phyloP scores from a whole-genome alignment of 2,797 vertebrate species.

The Bufotes viridis region DNA sequence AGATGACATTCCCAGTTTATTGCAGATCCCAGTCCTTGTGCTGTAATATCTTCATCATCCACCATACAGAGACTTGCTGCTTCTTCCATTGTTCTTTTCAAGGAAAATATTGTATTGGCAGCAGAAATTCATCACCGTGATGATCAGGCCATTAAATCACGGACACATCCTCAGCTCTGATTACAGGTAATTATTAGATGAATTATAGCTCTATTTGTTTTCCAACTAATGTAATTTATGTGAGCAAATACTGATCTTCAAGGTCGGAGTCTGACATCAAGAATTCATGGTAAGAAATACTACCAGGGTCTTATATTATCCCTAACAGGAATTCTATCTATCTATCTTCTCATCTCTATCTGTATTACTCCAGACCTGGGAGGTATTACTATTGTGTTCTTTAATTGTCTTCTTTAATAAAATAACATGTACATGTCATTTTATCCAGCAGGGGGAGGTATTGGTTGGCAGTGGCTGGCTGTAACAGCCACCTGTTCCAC shows the following conservation, averaged over 20 bases:
- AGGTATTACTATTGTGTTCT: too few species aligned
- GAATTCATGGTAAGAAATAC: neutral
- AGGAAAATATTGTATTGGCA: conserved; percentile 38
- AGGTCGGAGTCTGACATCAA: neutral
- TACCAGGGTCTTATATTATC: neutral
- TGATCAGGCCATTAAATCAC: conserved; percentile 30
- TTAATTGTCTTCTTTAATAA: too few species aligned
- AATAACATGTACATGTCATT: too few species aligned
- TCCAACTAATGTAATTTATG: conserved; percentile 6
- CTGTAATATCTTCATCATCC: conserved; percentile 9
- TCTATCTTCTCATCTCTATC: neutral
- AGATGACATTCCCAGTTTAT: conserved; percentile 1
- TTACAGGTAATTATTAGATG: conserved; percentile 27
- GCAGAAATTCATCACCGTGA: conserved; percentile 28
- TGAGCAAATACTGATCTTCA: neutral
- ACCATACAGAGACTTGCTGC: neutral
- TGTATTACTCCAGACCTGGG: too few species aligned
- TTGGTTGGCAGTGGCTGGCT: too few species aligned
- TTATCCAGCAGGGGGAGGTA: too few species aligned
- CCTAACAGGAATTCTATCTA: neutral
- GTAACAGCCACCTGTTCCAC: too few species aligned
- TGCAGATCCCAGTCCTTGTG: neutral
- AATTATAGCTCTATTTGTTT: conserved; percentile 20
- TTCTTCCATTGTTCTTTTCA: conserved; percentile 15
- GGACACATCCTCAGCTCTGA: conserved; percentile 8